Evolutionary conservation across 2,888 invertebrate species (phyloP).

Genomic region (Agrotis ipsilon): DNA sequence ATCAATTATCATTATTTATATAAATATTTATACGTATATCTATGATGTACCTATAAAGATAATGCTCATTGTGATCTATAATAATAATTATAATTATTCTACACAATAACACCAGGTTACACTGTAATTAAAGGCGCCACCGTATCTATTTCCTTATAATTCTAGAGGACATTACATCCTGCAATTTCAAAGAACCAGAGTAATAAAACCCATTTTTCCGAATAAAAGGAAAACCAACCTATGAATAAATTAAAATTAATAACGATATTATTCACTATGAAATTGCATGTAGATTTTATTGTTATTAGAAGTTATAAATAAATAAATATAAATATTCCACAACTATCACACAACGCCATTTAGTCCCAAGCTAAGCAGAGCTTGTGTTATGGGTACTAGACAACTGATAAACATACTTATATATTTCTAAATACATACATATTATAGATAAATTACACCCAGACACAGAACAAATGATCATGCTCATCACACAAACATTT

Average conservation of each 20-base stretch:
- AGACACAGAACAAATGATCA: no score
- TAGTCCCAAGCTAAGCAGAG: no score
- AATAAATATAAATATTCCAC: no score
- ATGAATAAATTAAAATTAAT: constrained; percentile 49
- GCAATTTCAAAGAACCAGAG: constrained; percentile 44
- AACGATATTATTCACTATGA: constrained; percentile 28
- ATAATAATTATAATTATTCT: not conserved
- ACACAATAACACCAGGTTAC: not conserved
- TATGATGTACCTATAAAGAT: no score
- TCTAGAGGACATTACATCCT: not conserved
- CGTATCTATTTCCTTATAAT: constrained; percentile 42
- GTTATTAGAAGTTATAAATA: constrained; percentile 10
- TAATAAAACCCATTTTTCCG: constrained; percentile 40
- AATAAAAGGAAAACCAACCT: constrained; percentile 60
- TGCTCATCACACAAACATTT: no score
- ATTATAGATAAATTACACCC: no score
- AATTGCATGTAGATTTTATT: constrained; percentile 21
- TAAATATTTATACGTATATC: no score
- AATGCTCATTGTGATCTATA: not conserved
- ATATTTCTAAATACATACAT: no score
- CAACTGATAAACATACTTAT: no score
- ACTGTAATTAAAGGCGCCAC: constrained; percentile 38
- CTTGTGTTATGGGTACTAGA: no score
- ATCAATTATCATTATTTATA: no score
- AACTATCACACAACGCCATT: no score